Conservation (phyloP, 2,888 invertebrate genomes). For the Caenorhabditis wallacei region DNA sequence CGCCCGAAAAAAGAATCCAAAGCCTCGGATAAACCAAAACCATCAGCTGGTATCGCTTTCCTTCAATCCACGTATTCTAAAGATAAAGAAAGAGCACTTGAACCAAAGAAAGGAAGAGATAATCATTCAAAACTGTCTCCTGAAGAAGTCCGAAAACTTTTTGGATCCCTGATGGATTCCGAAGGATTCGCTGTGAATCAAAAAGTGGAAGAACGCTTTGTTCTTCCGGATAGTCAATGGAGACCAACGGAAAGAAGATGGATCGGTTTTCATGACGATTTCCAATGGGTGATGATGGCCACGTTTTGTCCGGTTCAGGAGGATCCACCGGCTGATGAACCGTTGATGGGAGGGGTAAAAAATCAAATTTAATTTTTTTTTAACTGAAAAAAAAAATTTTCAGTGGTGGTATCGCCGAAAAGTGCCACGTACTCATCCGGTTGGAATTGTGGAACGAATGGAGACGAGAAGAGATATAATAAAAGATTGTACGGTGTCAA, state of each 20-base stretch:
- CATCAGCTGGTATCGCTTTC: neutral
- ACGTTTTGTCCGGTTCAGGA: constrained; percentile 25
- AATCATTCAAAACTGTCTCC: neutral
- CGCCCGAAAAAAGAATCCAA: neutral
- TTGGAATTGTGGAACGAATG: constrained; percentile 31
- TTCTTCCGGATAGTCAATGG: constrained; percentile 53
- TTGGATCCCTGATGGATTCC: constrained; percentile 23
- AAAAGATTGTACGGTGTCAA: constrained; percentile 32
- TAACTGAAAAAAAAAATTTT: no score
- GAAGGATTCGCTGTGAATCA: constrained; percentile 36
- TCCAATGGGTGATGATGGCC: constrained; percentile 55
- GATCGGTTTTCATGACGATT: constrained; percentile 39
- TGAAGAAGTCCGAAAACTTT: neutral
- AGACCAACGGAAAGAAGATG: constrained; percentile 29
- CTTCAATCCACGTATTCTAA: neutral
- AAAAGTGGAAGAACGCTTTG: constrained; percentile 2
- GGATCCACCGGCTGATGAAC: neutral
- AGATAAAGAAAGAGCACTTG: neutral
- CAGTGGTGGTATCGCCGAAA: constrained; percentile 66
- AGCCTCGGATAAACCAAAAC: neutral
- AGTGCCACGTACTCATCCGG: constrained; percentile 22
- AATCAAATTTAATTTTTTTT: neutral
- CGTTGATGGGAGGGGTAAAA: constrained; percentile 35
- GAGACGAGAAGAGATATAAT: constrained; percentile 48
- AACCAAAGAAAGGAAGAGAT: neutral